Conservation (phyloP, 2,797 vertebrate species). For the Pachyuromys duprasi region DNA sequence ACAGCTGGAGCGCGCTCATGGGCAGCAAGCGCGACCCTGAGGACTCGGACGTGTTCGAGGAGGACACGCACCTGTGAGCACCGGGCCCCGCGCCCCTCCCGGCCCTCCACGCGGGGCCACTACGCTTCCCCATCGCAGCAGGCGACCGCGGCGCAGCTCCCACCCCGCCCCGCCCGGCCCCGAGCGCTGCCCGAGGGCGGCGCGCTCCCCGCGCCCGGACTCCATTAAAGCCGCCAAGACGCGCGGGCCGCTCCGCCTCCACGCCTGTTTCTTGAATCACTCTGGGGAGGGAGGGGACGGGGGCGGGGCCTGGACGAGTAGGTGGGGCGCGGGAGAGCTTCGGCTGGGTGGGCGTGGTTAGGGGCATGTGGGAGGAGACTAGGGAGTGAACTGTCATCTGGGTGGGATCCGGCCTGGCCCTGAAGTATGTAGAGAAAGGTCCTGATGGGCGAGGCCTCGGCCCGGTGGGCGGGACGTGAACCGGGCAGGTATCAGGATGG, state of each 20-base stretch:
- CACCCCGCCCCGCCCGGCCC: neutral
- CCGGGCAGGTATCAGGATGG: no score
- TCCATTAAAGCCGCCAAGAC: slow-evolving; percentile 71
- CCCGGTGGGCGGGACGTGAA: neutral
- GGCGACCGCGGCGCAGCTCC: slow-evolving; percentile 17
- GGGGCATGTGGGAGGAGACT: neutral
- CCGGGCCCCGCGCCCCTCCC: neutral
- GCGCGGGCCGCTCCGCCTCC: slow-evolving; percentile 21
- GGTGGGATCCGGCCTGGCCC: neutral
- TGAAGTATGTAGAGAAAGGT: no score
- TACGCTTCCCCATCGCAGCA: neutral
- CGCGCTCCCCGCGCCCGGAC: slow-evolving; percentile 34
- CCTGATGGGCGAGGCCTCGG: neutral
- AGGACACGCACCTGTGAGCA: slow-evolving; percentile 96
- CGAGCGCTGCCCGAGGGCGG: neutral
- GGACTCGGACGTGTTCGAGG: slow-evolving; percentile 94
- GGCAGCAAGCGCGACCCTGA: slow-evolving; percentile 94
- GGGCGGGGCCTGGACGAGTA: neutral
- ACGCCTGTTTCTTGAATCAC: slow-evolving; percentile 63
- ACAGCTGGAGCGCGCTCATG: slow-evolving; percentile 95
- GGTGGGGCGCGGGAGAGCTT: neutral
- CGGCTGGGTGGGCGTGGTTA: neutral
- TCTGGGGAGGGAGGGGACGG: neutral
- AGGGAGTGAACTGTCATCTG: neutral
- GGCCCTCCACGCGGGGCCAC: neutral